Conservation (phyloP, 1,140 invertebrate genomes). For the Trichonephila clavata region DNA sequence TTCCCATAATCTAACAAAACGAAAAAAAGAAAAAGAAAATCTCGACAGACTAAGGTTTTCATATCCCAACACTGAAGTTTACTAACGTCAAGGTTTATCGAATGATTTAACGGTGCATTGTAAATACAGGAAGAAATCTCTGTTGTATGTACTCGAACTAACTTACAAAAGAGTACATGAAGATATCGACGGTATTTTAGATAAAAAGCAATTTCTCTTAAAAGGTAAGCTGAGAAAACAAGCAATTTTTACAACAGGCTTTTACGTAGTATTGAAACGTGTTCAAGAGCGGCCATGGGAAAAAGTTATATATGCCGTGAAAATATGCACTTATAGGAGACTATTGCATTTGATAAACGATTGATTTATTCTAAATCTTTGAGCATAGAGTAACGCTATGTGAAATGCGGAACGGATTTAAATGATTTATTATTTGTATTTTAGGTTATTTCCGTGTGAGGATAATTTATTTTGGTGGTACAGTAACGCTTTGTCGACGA, state of each 20-base stretch:
- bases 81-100: neutral
- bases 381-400: neutral
- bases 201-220: neutral
- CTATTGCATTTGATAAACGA: neutral
- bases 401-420: neutral
- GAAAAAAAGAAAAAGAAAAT: neutral
- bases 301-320: neutral
- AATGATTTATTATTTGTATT: neutral
- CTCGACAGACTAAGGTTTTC: neutral
- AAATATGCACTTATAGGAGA: neutral
- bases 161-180: neutral
- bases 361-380: slow-evolving; percentile 11
- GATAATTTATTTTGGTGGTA: neutral
- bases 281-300: neutral
- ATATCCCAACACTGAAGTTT: neutral
- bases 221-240: slow-evolving; percentile 9
- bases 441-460: neutral
- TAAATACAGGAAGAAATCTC: neutral
- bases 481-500: neutral
- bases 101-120: neutral
- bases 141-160: neutral
- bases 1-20: neutral
- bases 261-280: neutral
- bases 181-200: neutral
- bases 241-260: neutral